Evolutionary conservation across 2,113 vertebrate genomes (phyloP).

Genomic region (Sinocyclocheilus grahami): DNA sequence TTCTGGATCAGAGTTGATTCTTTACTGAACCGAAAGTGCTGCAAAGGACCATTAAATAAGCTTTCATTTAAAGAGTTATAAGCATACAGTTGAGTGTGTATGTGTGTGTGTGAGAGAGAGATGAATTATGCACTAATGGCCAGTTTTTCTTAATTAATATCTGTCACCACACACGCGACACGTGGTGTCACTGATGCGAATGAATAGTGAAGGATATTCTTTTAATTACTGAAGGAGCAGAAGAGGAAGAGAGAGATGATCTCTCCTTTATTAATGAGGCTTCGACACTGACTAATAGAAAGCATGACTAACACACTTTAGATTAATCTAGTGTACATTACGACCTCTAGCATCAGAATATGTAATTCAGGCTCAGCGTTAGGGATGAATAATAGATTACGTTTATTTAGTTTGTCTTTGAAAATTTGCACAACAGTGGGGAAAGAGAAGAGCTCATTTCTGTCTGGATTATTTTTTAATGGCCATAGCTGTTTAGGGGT

Average conservation of each 20-base stretch:
- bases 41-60: background rate
- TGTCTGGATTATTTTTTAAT: background rate
- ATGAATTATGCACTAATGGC: slow-evolving; percentile 19
- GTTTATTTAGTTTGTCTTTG: slow-evolving; percentile 3
- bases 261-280: slow-evolving; percentile 30
- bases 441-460: background rate
- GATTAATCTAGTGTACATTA: slow-evolving; percentile 32
- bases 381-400: slow-evolving; percentile 30
- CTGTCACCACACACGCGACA: background rate
- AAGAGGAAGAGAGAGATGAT: slow-evolving; percentile 19
- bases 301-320: slow-evolving; percentile 21
- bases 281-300: slow-evolving; percentile 16
- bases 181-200: background rate
- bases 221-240: slow-evolving; percentile 31
- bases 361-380: slow-evolving; percentile 11
- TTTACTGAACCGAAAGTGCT: background rate
- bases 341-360: slow-evolving; percentile 21
- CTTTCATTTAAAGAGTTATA: background rate
- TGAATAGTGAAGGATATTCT: slow-evolving; percentile 28
- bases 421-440: background rate
- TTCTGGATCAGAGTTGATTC: no score
- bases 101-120: background rate
- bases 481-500: background rate
- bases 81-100: background rate
- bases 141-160: slow-evolving; percentile 16